Percentiles rank a stretch among this genome's conserved stretches.
Conservation (phyloP, 2,888 invertebrate genomes). For the Muschampia plurimacula region DNA sequence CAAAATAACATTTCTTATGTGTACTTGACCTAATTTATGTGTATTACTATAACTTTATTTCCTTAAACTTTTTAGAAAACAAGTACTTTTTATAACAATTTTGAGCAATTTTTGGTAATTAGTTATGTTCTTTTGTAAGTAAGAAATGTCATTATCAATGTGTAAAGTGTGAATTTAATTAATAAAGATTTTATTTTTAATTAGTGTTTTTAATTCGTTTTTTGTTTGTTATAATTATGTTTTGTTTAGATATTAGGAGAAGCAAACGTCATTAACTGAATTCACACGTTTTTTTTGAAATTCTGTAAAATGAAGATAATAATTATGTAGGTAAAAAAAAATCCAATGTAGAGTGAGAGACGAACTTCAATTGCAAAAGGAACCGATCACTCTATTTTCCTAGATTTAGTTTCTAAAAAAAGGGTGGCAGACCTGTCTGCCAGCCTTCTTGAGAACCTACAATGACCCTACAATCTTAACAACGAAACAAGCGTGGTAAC, state of each 20-base stretch:
- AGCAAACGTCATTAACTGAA: not conserved
- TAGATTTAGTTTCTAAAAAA: no score
- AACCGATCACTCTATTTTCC: no score
- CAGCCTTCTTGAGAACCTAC: no score
- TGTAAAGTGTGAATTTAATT: conserved; percentile 80
- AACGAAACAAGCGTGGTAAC: no score
- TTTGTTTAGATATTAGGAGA: not conserved
- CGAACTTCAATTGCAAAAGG: no score
- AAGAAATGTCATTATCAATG: conserved; percentile 67
- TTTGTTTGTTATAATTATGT: conserved; percentile 37
- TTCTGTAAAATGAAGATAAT: not conserved
- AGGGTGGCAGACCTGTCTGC: no score
- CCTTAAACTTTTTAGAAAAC: not conserved
- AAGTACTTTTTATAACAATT: conserved; percentile 50
- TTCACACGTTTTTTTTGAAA: not conserved
- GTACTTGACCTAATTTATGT: no score
- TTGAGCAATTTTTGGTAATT: conserved; percentile 66
- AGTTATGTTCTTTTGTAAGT: conserved; percentile 67
- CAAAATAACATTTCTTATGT: no score
- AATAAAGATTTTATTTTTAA: conserved; percentile 83
- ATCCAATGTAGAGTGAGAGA: no score
- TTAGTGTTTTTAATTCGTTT: conserved; percentile 6
- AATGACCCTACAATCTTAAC: no score
- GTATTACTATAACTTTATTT: not conserved
- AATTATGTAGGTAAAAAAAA: no score